A percentile compares a stretch with the other conserved stretches of the same genome.
These are phyloP conservation scores for Brachyptera risi DNA, from an alignment of 2,888 invertebrate species.

Conservation along the genomic window DNA sequence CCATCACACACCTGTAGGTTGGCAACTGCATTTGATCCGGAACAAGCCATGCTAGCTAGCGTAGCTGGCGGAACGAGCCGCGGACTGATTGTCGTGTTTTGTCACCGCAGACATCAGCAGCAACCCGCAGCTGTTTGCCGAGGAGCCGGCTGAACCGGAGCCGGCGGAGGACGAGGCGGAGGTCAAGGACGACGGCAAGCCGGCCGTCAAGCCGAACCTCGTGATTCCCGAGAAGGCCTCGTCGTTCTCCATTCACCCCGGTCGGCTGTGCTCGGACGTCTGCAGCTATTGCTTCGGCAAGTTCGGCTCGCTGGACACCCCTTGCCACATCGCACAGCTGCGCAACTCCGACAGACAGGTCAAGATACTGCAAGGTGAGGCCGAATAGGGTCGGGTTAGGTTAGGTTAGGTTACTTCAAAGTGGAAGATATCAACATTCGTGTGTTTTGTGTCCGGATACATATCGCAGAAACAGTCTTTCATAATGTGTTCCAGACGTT, in stretches of 20 bases:
- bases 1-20: too few relatives aligned
- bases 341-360: constrained; percentile 77
- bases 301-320: constrained; percentile 81
- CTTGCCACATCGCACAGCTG: constrained; percentile 82
- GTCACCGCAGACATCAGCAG: constrained; percentile 45
- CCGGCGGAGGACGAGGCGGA: constrained; percentile 43
- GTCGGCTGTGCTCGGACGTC: constrained; percentile 74
- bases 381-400: too few relatives aligned
- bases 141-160: constrained; percentile 41
- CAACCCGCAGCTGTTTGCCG: constrained; percentile 35
- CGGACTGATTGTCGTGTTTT: too few relatives aligned
- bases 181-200: constrained; percentile 29
- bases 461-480: too few relatives aligned
- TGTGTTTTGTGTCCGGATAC: too few relatives aligned
- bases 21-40: too few relatives aligned
- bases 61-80: too few relatives aligned
- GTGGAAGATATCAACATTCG: too few relatives aligned
- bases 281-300: constrained; percentile 85
- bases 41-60: too few relatives aligned
- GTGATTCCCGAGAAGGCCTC: constrained; percentile 86
- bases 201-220: constrained; percentile 43
- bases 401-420: too few relatives aligned
- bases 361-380: constrained; percentile 71
- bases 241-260: constrained; percentile 82
- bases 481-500: too few relatives aligned